Base-by-base conservation (phyloP, 2,888 invertebrate species). In the Epicampocera succincta region DNA sequence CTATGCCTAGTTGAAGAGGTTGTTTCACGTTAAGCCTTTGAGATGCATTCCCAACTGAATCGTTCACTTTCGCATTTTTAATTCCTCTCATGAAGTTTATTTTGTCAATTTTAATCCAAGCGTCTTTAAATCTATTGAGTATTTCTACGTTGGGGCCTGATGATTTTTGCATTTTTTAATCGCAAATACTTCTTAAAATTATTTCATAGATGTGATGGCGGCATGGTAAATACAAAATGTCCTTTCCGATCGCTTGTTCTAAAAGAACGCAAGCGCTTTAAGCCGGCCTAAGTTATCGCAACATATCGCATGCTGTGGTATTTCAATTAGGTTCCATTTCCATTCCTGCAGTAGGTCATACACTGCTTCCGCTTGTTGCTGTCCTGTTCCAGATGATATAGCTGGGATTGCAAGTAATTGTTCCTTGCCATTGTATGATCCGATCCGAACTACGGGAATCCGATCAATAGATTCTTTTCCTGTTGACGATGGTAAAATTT, bases 321-420 rank as follows among this genome's bases (percentile, higher is more conserved):
- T 48, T 17, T 19, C 48, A 19, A 17, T 48, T 48, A 19, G 9
- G 5, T 9, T 48, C 48, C 9, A 48, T 19, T 48, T n/a, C n/a
- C n/a, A n/a, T n/a, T n/a, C n/a, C 48, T 48, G 17, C 17, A 15
- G 11, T 15, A 48, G 19, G 19, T 48, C 48, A 48, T 48, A 48
- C 9, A 48, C 19, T 48, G n/a, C n/a, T n/a, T n/a, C n/a, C n/a
- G n/a, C n/a, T n/a, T n/a, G n/a, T n/a, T n/a, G n/a, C n/a, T n/a
- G 19, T 48, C 48, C 19, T 6, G 17, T 48, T 48, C 48, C 48
- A 19, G 17, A 48, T 19, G 19, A 48, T 48, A 48, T 48, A 19
- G 48, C 48, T 19, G 19, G 17, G 48, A 48, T 48, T 48, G 17
- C 48, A 48, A 48, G 48, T 48, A 48, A 48, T n/a, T n/a, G n/a